These are phyloP conservation scores for Centropyge bicolor DNA, from an alignment of 2,797 vertebrate genomes.

Conservation along the genomic window DNA sequence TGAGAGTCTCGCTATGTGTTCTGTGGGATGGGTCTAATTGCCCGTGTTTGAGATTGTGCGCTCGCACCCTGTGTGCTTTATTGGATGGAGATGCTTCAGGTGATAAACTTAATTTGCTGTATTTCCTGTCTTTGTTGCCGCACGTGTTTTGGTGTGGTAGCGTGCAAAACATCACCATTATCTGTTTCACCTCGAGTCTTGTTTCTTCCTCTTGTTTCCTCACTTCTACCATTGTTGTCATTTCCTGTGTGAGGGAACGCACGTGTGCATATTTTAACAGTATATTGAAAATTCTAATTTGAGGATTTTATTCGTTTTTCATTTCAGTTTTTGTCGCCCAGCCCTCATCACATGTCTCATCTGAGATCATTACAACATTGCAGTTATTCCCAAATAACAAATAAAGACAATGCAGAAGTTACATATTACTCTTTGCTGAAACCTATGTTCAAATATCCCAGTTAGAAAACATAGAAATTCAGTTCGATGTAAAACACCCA, in stretches of 20 bases:
- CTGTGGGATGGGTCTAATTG: conserved; percentile 22
- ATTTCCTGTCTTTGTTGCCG: background rate
- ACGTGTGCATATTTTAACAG: no score
- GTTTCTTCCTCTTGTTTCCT: no score
- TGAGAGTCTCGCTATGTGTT: background rate
- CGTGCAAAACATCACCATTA: background rate
- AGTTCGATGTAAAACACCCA: background rate
- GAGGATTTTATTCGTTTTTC: no score
- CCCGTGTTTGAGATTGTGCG: background rate
- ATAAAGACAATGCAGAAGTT: background rate
- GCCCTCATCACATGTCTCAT: background rate
- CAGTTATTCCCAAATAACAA: background rate
- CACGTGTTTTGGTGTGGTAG: background rate
- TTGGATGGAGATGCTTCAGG: background rate
- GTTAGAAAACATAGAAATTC: background rate
- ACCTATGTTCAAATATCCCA: no score
- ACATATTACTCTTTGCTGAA: no score
- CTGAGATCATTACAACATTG: background rate
- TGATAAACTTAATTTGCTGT: background rate
- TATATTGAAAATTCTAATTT: no score
- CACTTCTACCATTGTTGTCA: no score
- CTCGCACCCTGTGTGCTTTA: background rate
- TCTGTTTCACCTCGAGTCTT: background rate
- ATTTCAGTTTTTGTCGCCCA: background rate
- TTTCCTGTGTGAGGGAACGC: no score